These are phyloP conservation scores for Drosophila mimica DNA, from an alignment of 2,888 invertebrate genomes.

Conservation along the genomic window DNA sequence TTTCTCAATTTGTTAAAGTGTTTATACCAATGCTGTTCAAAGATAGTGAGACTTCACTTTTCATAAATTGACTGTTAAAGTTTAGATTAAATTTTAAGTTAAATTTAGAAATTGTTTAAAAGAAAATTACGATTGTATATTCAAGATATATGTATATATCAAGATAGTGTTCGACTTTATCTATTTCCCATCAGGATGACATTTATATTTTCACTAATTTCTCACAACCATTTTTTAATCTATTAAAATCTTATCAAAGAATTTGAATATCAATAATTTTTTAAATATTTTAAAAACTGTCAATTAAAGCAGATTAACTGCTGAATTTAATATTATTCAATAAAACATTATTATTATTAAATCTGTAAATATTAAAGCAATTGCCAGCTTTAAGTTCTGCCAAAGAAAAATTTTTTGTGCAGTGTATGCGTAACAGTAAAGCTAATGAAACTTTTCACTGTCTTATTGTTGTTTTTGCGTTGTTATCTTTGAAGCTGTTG, in stretches of 20 bases:
- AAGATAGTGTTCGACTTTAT: neutral
- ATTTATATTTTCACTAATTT: neutral
- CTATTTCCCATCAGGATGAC: neutral
- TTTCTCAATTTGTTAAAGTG: neutral
- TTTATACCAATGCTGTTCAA: neutral
- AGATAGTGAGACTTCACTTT: neutral
- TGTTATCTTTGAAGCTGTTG: slow-evolving; percentile 64
- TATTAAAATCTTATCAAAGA: neutral
- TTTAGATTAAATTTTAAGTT: neutral
- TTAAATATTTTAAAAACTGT: neutral
- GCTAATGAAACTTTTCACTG: slow-evolving; percentile 36
- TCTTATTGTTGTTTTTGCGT: slow-evolving; percentile 40
- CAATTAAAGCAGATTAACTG: neutral
- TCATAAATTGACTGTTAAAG: neutral
- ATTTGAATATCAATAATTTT: neutral
- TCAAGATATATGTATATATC: neutral
- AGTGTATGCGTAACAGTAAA: slow-evolving; percentile 20
- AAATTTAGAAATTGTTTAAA: neutral
- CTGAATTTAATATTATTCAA: neutral
- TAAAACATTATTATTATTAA: neutral
- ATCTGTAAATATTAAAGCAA: neutral
- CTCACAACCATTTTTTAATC: neutral
- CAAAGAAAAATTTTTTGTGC: neutral
- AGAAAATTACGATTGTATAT: neutral
- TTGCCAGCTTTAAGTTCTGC: neutral